Base-by-base conservation (phyloP, 1,140 invertebrate genomes). In the Brachionus paranguensis region DNA sequence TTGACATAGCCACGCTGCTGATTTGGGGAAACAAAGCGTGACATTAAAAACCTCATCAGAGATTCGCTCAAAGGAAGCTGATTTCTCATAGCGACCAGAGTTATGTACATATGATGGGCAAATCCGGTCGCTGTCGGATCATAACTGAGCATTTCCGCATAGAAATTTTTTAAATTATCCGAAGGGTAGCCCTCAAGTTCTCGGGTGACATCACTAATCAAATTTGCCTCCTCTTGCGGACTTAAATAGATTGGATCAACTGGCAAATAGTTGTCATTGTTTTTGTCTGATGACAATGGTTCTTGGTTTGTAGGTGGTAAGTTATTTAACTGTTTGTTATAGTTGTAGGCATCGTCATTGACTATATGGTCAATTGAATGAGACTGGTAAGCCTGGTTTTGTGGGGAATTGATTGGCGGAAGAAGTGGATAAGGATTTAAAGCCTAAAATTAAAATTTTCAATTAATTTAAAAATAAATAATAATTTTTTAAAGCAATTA, bases 241-340 rank as follows among this genome's bases (percentile, higher is more conserved):
- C 45, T 83, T 41, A 83, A 41, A 33, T 68, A 70, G 37, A 83
- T 60, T 4, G 81, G 81, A 50, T 83, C 81, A 33, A 47, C 41
- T 45, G 81, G 81, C 37, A 83, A 83, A 41, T 83, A 83, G 24
- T 27, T 83, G 14, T 68, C 60, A 6, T 83, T 68, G 29, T 83
- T 83, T 24, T 83, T 83, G 17, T 68, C 43, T 20, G 43, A 60
- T 1, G 27, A 27, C 41, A 27, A 20, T 20, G 27, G 7, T 12
- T 64, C n/a, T 41, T 79, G 76, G 14, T 79, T 60, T 8, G 1
- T 4, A 14, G 45, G 29, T 33, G 17, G 4, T 4, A 24, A 12
- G 17, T 50, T 33, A 27, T 76, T 76, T 14, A 72, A 7, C 17
- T 81, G 53, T 37, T 17, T 20, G n/a, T 70, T 53, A 8, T 65